Evolutionary conservation across 2,888 invertebrate genomes (phyloP).

Genomic region (Epinotia nisella): DNA sequence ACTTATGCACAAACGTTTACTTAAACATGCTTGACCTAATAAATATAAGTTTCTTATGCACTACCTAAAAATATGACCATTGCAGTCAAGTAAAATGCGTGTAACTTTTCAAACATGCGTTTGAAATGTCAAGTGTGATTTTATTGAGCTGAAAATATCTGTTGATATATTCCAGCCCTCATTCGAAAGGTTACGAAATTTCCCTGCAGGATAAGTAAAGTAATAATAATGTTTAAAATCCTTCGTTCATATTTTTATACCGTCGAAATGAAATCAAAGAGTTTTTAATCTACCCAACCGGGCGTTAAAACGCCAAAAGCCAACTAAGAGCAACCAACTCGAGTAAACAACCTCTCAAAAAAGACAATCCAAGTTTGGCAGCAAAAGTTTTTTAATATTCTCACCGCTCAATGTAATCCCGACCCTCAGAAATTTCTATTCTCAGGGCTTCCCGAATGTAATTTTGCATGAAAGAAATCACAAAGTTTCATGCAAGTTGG

Average conservation of each 20-base stretch:
- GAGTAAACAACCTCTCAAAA: conserved; percentile 76
- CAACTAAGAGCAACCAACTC: conserved; percentile 52
- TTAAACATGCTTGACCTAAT: too few species aligned
- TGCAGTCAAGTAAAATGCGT: too few species aligned
- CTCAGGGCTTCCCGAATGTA: conserved; percentile 72
- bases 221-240: background rate
- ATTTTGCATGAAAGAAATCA: conserved; percentile 82
- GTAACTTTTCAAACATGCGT: too few species aligned
- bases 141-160: too few species aligned
- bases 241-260: background rate
- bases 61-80: too few species aligned
- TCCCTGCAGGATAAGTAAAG: background rate
- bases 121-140: too few species aligned
- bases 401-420: conserved; percentile 77
- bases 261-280: conserved; percentile 25
- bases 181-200: too few species aligned
- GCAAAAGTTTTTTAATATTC: conserved; percentile 83
- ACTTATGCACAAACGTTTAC: too few species aligned
- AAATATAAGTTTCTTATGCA: too few species aligned
- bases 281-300: conserved; percentile 26
- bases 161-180: too few species aligned
- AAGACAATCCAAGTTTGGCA: conserved; percentile 80
- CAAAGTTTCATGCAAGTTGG: conserved; percentile 70
- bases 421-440: conserved; percentile 73
- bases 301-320: conserved; percentile 38